These are phyloP conservation scores for Furnarius figulus DNA, from an alignment of 2,113 vertebrate species.

Conservation along the genomic window DNA sequence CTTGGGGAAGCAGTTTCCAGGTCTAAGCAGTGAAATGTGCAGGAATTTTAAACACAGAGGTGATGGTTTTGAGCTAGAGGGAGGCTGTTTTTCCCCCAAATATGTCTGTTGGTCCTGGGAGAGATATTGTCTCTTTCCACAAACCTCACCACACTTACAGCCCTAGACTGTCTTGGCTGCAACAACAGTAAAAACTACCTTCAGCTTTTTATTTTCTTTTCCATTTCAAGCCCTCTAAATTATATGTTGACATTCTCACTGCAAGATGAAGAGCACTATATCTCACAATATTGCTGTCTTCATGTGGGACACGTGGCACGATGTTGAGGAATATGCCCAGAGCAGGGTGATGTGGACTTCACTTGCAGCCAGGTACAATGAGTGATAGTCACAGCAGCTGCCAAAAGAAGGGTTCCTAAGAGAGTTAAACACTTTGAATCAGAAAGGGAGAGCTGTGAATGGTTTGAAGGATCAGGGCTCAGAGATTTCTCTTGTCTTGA, in stretches of 20 bases:
- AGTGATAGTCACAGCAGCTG: neutral
- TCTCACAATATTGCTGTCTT: neutral
- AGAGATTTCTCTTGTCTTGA: neutral
- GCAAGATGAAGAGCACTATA: neutral
- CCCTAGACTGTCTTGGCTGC: neutral
- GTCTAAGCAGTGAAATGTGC: neutral
- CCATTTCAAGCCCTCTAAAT: neutral
- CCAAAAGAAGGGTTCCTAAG: neutral
- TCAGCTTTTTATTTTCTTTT: constrained; percentile 1
- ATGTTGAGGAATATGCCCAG: neutral
- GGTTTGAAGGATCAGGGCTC: neutral
- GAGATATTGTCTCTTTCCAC: neutral
- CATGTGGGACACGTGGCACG: neutral
- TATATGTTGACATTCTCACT: neutral
- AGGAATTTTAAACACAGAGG: neutral
- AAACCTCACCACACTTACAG: neutral
- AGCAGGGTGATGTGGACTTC: neutral
- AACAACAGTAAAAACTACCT: neutral
- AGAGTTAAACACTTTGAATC: neutral
- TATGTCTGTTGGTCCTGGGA: neutral
- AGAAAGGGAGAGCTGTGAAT: neutral
- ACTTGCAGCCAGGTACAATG: neutral
- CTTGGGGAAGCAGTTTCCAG: neutral
- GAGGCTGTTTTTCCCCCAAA: neutral
- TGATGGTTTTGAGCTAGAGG: neutral